phyloP scores from a whole-genome alignment of 2,113 vertebrate species.

The Phalacrocorax aristotelis region DNA sequence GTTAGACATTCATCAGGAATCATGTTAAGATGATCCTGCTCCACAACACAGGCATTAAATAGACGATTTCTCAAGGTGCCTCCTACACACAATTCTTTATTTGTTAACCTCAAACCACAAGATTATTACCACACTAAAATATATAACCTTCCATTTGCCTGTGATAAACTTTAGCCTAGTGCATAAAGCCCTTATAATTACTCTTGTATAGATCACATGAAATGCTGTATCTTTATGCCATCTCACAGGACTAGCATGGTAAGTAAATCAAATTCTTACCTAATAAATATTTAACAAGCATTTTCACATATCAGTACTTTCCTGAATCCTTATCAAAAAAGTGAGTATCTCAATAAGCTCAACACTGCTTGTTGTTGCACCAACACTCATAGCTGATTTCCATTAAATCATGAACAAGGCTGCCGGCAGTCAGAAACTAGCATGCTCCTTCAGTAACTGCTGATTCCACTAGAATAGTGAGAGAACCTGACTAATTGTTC shows the following conservation, averaged over 20 bases:
- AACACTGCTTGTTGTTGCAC: not conserved
- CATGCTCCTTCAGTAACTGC: not conserved
- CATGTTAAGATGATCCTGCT: not conserved
- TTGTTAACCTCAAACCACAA: not conserved
- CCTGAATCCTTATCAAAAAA: not conserved
- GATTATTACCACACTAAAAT: not conserved
- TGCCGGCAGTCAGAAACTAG: not conserved
- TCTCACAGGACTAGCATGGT: not conserved
- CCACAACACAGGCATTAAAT: not conserved
- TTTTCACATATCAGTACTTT: not conserved
- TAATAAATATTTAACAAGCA: not conserved
- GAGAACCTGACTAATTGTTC: not conserved
- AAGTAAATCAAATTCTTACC: not conserved
- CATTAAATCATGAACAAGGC: not conserved
- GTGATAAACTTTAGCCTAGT: not conserved
- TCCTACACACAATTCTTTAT: not conserved
- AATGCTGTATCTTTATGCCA: not conserved
- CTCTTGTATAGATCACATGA: not conserved
- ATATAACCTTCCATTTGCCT: not conserved
- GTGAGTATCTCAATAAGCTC: not conserved
- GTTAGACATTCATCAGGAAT: not conserved
- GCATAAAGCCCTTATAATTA: not conserved
- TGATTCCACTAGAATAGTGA: not conserved
- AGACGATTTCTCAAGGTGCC: not conserved
- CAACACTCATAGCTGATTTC: not conserved